Base-by-base conservation (phyloP, 2,888 invertebrate species). In the Diploptera punctata region DNA sequence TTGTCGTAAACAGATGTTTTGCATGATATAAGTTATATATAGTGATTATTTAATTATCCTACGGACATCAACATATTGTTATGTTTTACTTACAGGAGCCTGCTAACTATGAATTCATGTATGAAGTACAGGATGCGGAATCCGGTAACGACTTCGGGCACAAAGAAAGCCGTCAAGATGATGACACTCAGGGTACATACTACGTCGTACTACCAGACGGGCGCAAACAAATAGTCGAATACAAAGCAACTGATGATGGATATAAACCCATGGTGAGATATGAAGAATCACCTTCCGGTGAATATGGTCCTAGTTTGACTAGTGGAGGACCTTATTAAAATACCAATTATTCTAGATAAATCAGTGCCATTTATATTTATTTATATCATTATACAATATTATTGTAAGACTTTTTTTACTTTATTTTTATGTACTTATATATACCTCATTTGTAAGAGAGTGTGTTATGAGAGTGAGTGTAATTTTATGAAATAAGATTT, bases 191-290 rank as follows among this genome's bases (percentile, higher is more conserved):
- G 70, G 84, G 84, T 19, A 80, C 82, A 61, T 84, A 83, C 78
- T 79, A 79, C 70, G 82, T 83, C 1, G 78, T 81, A 24, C 78
- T 82, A 71, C 82, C 82, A 61, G 82, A 83, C 76, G 83, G 83
- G 57, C 81, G 82, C 24, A 80, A 78, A n/a, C 84, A 89, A 85
- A 89, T 89, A 49, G 91, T 91, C 0, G 86, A 88, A 76, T 91
- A 91, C 81, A 89, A 89, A 79, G 91, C 91, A 7, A 90, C 91
- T 77, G 85, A 88, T 78, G 84, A 87, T 54, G 91, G 91, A 1
- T 91, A 88, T 83, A 86, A 87, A 75, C 91, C 91, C 18, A 88
- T 85, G 77, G 88, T 91, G 72, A 86, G 88, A 0, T 91, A 91
- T 80, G 89, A 91, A 80, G 88, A 49, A 13, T 31, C 68, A 1